Base-by-base conservation (phyloP, 2,113 vertebrate species). In the Sebastes fasciatus region DNA sequence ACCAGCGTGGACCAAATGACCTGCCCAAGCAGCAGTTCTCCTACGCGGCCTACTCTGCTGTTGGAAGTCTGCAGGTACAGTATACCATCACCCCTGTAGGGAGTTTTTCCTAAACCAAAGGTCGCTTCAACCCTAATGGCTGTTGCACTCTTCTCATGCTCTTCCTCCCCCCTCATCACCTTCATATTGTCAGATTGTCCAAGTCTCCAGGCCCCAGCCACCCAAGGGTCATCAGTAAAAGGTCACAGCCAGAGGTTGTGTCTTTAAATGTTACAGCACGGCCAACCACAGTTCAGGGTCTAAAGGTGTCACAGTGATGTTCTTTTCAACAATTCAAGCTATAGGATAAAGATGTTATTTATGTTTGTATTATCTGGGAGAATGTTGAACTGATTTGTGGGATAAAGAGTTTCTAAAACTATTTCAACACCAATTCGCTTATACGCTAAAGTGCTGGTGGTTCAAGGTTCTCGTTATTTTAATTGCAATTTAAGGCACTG, bases 1-100 rank as follows among this genome's bases (percentile, higher is more conserved):
- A 94, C 80, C 91, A 83, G 8, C 80, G 19, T 23, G 91, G 91
- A 83, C 92, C 89, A 49, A 77, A n/a, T 6, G 71, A 89, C 11
- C 66, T 86, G 19, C 69, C 80, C 1, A 95, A 96, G 68, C 92
- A 94, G 69, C 89, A 93, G 42, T 95, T 94, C 89, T 95, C 96
- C 0, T 98, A 97, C 0, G 97, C 97, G 17, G 97, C 97, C 84
- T 99, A 98, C 87, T 99, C 98, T 88, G 96, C 97, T 85, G 96
- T 94, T 77, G 98, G 98, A 92, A 96, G 90, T 88, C 93, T 98
- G 6, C 93, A 97, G 98, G 98, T 99, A 97, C 91, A 34, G 34
- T 3, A 13, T 4, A 17, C 49, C 48, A 4, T 26, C n/a, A 1
- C 12, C 34, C 5, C 10, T 21, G 23, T 42, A 26, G 12, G 75